Evolutionary conservation across 2,888 invertebrate genomes (phyloP).

Genomic region (Leptinotarsa peninsularis): DNA sequence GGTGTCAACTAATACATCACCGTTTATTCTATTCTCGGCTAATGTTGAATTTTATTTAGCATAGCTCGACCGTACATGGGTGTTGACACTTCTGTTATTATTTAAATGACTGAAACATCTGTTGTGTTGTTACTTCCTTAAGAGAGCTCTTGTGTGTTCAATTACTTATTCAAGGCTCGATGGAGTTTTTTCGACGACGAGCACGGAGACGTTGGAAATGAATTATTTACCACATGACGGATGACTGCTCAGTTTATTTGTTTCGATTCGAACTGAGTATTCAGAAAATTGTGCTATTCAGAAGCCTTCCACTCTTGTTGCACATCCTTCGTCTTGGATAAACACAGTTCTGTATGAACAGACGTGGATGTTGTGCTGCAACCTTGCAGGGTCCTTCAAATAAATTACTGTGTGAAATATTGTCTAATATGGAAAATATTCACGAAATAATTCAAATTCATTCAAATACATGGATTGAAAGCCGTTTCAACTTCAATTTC

Average conservation of each 20-base stretch:
- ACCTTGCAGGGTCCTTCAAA: too few relatives aligned
- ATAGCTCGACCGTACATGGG: conserved; percentile 7
- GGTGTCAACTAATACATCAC: conserved; percentile 15
- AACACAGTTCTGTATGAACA: too few relatives aligned
- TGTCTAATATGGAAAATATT: too few relatives aligned
- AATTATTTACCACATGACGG: conserved; percentile 1
- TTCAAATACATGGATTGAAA: too few relatives aligned
- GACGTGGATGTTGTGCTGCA: too few relatives aligned
- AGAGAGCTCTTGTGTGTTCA: conserved; percentile 17
- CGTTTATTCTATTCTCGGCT: conserved; percentile 14
- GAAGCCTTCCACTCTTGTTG: too few relatives aligned
- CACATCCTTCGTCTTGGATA: too few relatives aligned
- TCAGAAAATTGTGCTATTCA: neutral
- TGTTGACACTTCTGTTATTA: conserved; percentile 20
- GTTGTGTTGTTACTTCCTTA: conserved; percentile 12
- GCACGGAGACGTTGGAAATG: neutral
- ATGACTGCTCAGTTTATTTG: conserved; percentile 8
- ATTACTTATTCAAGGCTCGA: conserved; percentile 17
- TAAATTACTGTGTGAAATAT: too few relatives aligned
- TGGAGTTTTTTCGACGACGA: neutral
- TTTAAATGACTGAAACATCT: conserved; percentile 18
- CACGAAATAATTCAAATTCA: too few relatives aligned
- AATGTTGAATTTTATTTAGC: conserved; percentile 9
- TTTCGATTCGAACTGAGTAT: neutral
- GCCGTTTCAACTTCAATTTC: too few relatives aligned